Evolutionary conservation across 1,140 invertebrate genomes (phyloP).

Genomic region (Pantala flavescens): DNA sequence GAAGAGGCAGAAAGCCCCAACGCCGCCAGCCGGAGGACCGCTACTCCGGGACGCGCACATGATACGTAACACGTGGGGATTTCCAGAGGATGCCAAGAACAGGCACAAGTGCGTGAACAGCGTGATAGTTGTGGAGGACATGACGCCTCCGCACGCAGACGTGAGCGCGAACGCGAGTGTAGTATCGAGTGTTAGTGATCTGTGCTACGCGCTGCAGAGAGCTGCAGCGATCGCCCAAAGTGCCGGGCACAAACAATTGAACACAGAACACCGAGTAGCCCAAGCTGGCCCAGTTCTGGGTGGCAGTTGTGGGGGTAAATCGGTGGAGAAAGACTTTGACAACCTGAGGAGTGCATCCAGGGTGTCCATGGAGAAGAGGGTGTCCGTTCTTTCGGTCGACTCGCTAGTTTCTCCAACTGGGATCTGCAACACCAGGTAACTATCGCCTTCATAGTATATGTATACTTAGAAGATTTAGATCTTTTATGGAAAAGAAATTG

Average conservation of each 20-base stretch:
- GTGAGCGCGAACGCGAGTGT: not conserved
- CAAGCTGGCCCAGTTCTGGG: not conserved
- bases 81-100: not conserved
- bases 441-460: too few relatives aligned
- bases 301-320: not conserved
- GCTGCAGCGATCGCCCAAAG: not conserved
- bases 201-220: not conserved
- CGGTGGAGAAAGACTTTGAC: not conserved
- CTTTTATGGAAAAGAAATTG: too few relatives aligned
- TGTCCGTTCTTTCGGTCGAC: not conserved
- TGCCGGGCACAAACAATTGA: not conserved
- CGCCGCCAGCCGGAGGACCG: not conserved
- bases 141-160: not conserved
- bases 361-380: not conserved
- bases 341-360: not conserved
- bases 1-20: not conserved
- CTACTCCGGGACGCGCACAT: not conserved
- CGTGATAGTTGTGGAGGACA: not conserved
- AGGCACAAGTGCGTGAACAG: constrained; percentile 3
- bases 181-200: not conserved
- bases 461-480: too few relatives aligned
- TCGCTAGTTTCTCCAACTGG: not conserved
- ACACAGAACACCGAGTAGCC: not conserved
- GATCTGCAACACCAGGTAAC: not conserved
- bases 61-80: not conserved